Base-by-base conservation (phyloP, 2,797 vertebrate species). In the Ceryle rudis region DNA sequence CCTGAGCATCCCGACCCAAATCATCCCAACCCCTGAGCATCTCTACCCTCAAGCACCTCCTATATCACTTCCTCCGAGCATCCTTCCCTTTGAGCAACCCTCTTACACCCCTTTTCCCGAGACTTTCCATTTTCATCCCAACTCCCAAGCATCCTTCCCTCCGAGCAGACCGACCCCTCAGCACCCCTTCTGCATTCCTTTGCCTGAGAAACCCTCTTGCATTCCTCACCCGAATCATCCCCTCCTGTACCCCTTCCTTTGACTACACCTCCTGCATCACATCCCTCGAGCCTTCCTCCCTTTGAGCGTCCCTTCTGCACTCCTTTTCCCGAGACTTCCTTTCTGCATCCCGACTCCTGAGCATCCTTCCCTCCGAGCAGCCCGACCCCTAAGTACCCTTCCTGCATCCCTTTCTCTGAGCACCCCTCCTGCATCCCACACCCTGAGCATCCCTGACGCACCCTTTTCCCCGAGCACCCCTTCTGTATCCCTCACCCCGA, bases 361-460 rank as follows among this genome's bases (percentile, higher is more conserved):
- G 33, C 23, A 57, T 1, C 10, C 37, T 29, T 37, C 31, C 46
- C 3, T 65, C 29, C 28, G 13, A 64, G 14, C 26, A 44, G 6
- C 60, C 28, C 7, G 0, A 7, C 3, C 23, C 33, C 18, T 4
- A 3, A 52, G 5, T 5, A 75, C 0, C 21, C 9, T 31, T 42
- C 37, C 37, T 37, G 37, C 11, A 37, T 37, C 47, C 44, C 44
- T 16, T 4, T 3, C 10, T 46, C 47, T 6, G 22, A 73, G 5
- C 35, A 57, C 14, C 41, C 25, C 26, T n/a, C 51, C 29, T 12
- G 41, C 42, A 33, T 21, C 6, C 17, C 37, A 25, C 19, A 14
- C 18, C 39, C 29, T 5, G 28, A 64, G 29, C 28, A 29, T 41
- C 22, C 33, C 37, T 55, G 15, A 25, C 10, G 58, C 35, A 35